Evolutionary conservation across 2,113 vertebrate species (phyloP), one percentile per base, ranked within the genome.

Genomic region (Leptobrachium ailaonicum): DNA sequence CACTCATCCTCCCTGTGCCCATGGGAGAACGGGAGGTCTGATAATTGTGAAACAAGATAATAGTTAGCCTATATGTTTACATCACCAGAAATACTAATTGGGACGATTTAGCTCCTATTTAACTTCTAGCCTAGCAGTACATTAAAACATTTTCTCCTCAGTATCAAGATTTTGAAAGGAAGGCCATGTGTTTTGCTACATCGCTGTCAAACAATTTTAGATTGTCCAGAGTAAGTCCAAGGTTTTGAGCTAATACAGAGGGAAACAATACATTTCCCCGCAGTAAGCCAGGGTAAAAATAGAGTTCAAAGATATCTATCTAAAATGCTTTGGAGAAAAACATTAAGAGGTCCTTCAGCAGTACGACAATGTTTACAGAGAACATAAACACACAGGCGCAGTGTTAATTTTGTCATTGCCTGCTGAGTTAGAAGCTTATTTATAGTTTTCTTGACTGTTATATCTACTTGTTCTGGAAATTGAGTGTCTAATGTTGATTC

Each of bases 281-380:
- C 32, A 64, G 62, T 4, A 64, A 40, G n/a, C 32, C 32, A 8
- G 62, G 62, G 13, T 64, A 64, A 64, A 64, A 64, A 64, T 64
- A 64, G 62, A 40, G 20, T 64, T 64, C 62, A 64, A 64, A 64
- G 62, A 64, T 64, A 64, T 64, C n/a, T 64, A 64, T 64, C 62
- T 60, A 60, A 64, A 64, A 64, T 64, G 62, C 32, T 64, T 64
- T 6, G 20, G 20, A 64, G 2, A 64, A 64, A 64, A 64, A 40
- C 32, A 64, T 11, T 60, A 60, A 60, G 56, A 60, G 56, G 56
- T 60, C 56, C 56, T 60, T 60, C 56, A 12, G 14, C 56, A 60
- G 14, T 60, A 7, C 40, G 62, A 40, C n/a, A 40, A 4, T 64
- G 62, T 64, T 64, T 64, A 40, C 62, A 64, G 32, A 64, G 32